Evolutionary conservation across 1,140 invertebrate genomes (phyloP).

Genomic region (Acyrthosiphon pisum): DNA sequence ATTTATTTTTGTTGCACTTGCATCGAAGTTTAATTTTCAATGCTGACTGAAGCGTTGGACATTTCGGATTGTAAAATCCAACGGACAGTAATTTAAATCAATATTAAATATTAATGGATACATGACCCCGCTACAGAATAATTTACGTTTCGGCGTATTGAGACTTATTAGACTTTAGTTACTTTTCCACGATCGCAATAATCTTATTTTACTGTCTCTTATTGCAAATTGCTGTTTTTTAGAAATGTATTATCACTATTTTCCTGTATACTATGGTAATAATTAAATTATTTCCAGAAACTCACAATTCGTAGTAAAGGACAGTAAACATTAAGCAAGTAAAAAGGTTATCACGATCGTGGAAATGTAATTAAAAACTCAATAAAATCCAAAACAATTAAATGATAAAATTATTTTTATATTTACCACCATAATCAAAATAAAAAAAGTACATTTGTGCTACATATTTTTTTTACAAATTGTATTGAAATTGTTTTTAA

Average conservation of each 20-base stretch:
- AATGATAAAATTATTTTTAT: not conserved
- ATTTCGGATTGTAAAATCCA: not conserved
- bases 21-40: not conserved
- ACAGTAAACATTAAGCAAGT: not conserved
- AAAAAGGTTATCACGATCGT: not conserved
- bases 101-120: not conserved
- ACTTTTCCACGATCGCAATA: not conserved
- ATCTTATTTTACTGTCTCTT: not conserved
- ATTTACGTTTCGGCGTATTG: not conserved
- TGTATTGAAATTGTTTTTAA: not conserved
- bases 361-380: not conserved
- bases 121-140: not conserved
- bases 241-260: not conserved
- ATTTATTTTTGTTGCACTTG: not conserved
- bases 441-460: constrained; percentile 6
- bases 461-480: constrained; percentile 14
- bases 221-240: not conserved
- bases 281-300: not conserved
- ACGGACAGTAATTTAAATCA: no score
- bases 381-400: not conserved
- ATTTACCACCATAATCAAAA: not conserved
- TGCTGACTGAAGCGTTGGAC: not conserved
- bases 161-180: not conserved
- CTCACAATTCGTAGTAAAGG: not conserved
- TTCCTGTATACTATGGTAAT: not conserved